phyloP scores from a whole-genome alignment of 1,140 invertebrate genomes.

The Atopsyche davidsoni region DNA sequence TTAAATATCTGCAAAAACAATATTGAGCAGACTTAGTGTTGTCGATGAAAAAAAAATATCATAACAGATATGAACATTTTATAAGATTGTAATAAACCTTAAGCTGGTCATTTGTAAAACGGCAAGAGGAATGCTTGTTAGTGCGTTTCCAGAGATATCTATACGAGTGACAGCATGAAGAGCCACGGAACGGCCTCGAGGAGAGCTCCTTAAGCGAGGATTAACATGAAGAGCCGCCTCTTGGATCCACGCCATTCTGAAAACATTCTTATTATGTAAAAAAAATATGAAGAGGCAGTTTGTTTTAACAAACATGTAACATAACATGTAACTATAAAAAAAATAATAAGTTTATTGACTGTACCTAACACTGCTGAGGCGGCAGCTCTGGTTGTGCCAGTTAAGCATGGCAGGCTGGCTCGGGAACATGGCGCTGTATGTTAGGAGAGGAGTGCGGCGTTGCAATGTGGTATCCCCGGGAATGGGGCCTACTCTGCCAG shows the following conservation, averaged over 20 bases:
- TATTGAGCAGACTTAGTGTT: too few relatives aligned
- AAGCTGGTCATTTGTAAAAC: slow-evolving; percentile 80
- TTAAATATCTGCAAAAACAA: slow-evolving; percentile 64
- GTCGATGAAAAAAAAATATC: too few relatives aligned
- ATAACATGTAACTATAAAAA: not conserved
- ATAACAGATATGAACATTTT: too few relatives aligned
- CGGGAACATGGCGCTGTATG: slow-evolving; percentile 77
- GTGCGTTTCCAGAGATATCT: slow-evolving; percentile 87
- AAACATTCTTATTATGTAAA: slow-evolving; percentile 7
- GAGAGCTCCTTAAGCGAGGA: slow-evolving; percentile 67
- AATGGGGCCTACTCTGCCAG: slow-evolving; percentile 2
- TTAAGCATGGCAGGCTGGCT: slow-evolving; percentile 86
- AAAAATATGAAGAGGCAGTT: not conserved
- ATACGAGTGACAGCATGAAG: slow-evolving; percentile 88
- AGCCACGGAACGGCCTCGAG: slow-evolving; percentile 64
- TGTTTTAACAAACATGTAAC: too few relatives aligned
- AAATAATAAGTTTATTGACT: not conserved
- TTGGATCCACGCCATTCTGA: slow-evolving; percentile 73
- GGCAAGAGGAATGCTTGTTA: slow-evolving; percentile 71
- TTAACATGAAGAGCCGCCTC: slow-evolving; percentile 81
- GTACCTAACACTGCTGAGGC: slow-evolving; percentile 54
- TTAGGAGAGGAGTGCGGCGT: slow-evolving; percentile 59
- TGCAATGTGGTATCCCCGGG: slow-evolving; percentile 32
- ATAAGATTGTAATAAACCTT: slow-evolving; percentile 30
- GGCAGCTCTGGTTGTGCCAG: slow-evolving; percentile 83